A percentile compares a stretch with the other conserved stretches of the same genome.
Evolutionary conservation across 1,140 invertebrate species (phyloP).

Genomic region (Drosophila simulans): DNA sequence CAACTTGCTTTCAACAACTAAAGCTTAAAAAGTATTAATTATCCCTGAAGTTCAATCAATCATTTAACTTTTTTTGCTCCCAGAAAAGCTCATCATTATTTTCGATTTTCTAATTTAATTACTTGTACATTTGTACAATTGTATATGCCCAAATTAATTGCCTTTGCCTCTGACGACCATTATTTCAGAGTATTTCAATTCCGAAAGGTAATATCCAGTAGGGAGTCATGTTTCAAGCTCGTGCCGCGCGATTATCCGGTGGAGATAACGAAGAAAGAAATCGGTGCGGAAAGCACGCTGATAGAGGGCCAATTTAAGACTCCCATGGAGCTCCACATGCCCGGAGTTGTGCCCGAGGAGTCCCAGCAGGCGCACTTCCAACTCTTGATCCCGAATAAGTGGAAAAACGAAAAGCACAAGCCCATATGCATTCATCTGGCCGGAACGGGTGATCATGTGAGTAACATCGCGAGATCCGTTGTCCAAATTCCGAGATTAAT

Average conservation of each 20-base stretch:
- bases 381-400: constrained; percentile 92
- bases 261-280: constrained; percentile 95
- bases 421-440: constrained; percentile 97
- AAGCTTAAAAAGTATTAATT: neutral
- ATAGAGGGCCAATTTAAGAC: constrained; percentile 95
- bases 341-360: constrained; percentile 94
- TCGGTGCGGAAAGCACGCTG: constrained; percentile 90
- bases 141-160: neutral
- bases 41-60: constrained; percentile 14
- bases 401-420: constrained; percentile 89
- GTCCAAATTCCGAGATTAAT: constrained; percentile 12
- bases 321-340: constrained; percentile 92
- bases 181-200: constrained; percentile 93
- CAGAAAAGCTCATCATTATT: neutral
- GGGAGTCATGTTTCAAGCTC: constrained; percentile 92
- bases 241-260: constrained; percentile 93
- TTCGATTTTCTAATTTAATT: neutral
- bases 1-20: neutral
- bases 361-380: constrained; percentile 93
- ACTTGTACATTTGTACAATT: neutral
- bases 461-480: constrained; percentile 60
- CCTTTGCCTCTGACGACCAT: constrained; percentile 5
- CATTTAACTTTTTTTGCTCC: neutral
- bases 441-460: constrained; percentile 99
- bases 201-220: constrained; percentile 93